Percentiles rank a stretch among this genome's conserved stretches.
Evolutionary conservation across 1,140 invertebrate genomes (phyloP).

Genomic region (Megathymus violae): DNA sequence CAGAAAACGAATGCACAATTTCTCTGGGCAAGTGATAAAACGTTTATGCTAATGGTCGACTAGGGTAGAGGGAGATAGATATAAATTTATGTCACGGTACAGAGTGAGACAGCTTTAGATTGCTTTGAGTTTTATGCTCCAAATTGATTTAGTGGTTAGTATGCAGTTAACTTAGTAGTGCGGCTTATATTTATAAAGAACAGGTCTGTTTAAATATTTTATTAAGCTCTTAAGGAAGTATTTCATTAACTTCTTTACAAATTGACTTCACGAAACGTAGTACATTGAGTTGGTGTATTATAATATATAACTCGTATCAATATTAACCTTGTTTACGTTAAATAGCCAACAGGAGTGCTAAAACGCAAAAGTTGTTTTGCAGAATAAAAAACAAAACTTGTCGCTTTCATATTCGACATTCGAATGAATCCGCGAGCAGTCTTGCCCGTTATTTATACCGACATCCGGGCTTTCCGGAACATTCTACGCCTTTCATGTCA

Average conservation of each 20-base stretch:
- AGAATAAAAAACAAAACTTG: too few relatives aligned
- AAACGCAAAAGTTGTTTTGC: too few relatives aligned
- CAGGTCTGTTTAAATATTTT: conserved; percentile 7
- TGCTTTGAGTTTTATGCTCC: conserved; percentile 27
- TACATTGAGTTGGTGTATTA: too few relatives aligned
- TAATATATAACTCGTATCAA: too few relatives aligned
- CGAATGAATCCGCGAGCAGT: too few relatives aligned
- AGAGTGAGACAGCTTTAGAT: conserved; percentile 17
- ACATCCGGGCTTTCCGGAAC: too few relatives aligned
- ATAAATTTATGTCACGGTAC: conserved; percentile 2
- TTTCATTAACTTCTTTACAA: not conserved
- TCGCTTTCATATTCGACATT: too few relatives aligned
- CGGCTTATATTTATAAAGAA: conserved; percentile 15
- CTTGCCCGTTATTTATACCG: too few relatives aligned
- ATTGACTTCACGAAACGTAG: too few relatives aligned
- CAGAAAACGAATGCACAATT: conserved; percentile 24
- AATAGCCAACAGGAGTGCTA: too few relatives aligned
- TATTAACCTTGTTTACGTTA: too few relatives aligned
- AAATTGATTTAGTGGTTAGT: conserved; percentile 27
- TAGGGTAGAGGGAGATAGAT: conserved; percentile 15
- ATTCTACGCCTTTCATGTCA: too few relatives aligned
- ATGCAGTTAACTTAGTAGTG: conserved; percentile 23
- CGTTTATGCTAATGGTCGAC: conserved; percentile 31
- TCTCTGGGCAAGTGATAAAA: conserved; percentile 32
- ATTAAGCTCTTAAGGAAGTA: not conserved